Evolutionary conservation across 2,113 vertebrate genomes (phyloP).

Genomic region (Tapirus terrestris): DNA sequence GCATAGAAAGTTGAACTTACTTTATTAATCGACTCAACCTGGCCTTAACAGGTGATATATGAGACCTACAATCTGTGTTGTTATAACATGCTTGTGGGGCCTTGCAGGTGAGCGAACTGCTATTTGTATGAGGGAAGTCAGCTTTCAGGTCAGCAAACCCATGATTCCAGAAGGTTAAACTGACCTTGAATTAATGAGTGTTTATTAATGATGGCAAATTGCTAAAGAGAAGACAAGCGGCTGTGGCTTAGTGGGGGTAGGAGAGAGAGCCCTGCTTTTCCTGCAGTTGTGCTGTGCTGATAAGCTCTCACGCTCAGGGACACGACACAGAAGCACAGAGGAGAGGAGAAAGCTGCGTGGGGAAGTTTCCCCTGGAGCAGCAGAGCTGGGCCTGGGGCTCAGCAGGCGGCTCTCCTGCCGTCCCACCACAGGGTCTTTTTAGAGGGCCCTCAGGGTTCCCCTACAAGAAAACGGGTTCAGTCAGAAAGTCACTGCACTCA

Average conservation of each 20-base stretch:
- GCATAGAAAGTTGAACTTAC: not conserved
- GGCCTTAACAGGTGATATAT: not conserved
- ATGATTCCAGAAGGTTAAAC: not conserved
- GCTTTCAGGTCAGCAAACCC: not conserved
- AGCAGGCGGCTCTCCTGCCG: not conserved
- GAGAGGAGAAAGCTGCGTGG: not conserved
- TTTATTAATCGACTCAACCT: not conserved
- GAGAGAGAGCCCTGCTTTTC: too few species aligned
- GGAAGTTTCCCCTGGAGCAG: not conserved
- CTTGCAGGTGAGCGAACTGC: not conserved
- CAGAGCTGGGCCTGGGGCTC: too few species aligned
- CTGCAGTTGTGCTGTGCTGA: too few species aligned
- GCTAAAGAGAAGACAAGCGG: not conserved
- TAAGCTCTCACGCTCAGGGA: too few species aligned
- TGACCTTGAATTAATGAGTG: not conserved
- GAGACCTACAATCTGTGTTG: not conserved
- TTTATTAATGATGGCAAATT: not conserved
- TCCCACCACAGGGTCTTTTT: fast-evolving
- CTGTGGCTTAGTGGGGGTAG: too few species aligned
- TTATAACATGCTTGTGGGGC: fast-evolving
- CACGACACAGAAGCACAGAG: fast-evolving
- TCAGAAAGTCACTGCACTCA: not conserved
- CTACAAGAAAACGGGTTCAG: too few species aligned
- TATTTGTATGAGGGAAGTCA: not conserved
- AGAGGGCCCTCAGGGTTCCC: not conserved